A percentile compares a stretch with the other conserved stretches of the same genome.
Evolutionary conservation across 2,113 vertebrate species (phyloP).

Genomic region (mouse (Mus musculus)): DNA sequence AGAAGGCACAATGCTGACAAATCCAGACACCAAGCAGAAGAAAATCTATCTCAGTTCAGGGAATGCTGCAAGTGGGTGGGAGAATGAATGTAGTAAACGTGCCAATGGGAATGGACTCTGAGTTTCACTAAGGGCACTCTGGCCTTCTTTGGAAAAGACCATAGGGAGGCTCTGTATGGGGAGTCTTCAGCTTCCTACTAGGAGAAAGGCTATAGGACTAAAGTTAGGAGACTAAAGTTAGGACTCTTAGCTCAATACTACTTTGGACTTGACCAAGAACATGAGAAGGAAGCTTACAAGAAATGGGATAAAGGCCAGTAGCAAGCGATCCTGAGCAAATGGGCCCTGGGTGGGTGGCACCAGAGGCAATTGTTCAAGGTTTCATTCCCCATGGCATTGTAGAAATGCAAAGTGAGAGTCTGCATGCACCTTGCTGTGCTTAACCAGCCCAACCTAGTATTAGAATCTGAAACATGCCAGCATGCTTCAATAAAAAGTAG

Average conservation of each 20-base stretch:
- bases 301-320: background rate
- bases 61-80: background rate
- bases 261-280: background rate
- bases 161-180: background rate
- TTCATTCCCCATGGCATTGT: background rate
- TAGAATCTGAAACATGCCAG: background rate
- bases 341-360: background rate
- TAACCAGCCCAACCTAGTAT: background rate
- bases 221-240: background rate
- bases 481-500: background rate
- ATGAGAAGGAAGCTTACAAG: background rate
- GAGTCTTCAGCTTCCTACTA: background rate
- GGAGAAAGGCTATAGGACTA: background rate
- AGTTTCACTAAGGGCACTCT: background rate
- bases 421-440: background rate
- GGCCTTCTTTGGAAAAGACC: background rate
- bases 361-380: background rate
- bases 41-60: background rate
- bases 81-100: background rate
- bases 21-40: background rate
- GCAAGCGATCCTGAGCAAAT: background rate
- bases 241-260: background rate
- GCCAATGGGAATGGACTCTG: background rate
- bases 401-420: background rate
- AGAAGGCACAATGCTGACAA: conserved; percentile 37